Percentiles rank a stretch among this genome's conserved stretches.
These are phyloP conservation scores for Sebastes cheni DNA, from an alignment of 2,797 vertebrate species.

Conservation along the genomic window DNA sequence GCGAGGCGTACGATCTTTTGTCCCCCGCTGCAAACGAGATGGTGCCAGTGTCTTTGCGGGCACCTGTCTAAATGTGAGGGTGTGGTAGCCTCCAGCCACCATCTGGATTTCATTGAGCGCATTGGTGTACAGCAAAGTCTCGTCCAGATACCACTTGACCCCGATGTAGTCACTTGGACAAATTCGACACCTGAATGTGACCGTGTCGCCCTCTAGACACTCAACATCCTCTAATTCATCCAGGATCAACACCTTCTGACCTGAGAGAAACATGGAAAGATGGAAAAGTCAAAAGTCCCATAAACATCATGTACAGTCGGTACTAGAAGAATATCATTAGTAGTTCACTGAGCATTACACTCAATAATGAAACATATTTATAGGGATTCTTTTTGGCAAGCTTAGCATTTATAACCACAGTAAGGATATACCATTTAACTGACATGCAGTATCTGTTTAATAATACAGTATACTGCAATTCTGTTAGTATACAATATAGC, in stretches of 20 bases:
- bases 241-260: constrained; percentile 86
- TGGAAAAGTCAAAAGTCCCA: neutral
- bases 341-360: neutral
- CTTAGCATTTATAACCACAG: neutral
- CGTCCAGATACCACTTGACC: constrained; percentile 91
- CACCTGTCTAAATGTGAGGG: constrained; percentile 85
- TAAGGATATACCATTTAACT: neutral
- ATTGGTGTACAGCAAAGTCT: constrained; percentile 89
- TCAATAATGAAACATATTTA: neutral
- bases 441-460: neutral
- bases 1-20: constrained; percentile 88
- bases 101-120: constrained; percentile 88
- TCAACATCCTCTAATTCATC: constrained; percentile 89
- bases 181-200: constrained; percentile 88
- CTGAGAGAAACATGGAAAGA: constrained; percentile 66
- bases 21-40: constrained; percentile 90
- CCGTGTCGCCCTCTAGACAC: constrained; percentile 88
- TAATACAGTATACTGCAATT: neutral
- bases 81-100: constrained; percentile 84
- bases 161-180: constrained; percentile 85
- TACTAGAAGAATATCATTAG: neutral
- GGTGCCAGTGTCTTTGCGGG: constrained; percentile 90
- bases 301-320: neutral
- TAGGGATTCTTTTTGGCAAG: neutral
- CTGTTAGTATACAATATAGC: neutral